Evolutionary conservation across 2,113 vertebrate genomes (phyloP).

Genomic region (Calyptomena viridis): DNA sequence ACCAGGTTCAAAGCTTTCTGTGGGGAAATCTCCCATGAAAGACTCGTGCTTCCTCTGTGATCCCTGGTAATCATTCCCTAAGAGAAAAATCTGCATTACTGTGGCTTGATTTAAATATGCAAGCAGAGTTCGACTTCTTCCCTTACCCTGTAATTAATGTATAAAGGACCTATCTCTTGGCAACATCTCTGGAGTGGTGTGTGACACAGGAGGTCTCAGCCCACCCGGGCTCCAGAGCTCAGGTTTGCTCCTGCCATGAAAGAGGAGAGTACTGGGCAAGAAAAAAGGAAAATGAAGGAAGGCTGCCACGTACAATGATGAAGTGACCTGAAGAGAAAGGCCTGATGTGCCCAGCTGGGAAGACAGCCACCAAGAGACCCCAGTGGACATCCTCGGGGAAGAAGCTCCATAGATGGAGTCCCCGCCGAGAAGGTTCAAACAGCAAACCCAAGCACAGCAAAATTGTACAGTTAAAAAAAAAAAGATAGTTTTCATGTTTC

Average conservation of each 20-base stretch:
- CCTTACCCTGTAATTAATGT: constrained; percentile 19
- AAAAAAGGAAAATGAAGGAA: background rate
- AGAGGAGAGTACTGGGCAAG: background rate
- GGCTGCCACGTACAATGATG: background rate
- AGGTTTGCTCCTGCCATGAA: background rate
- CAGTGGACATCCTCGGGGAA: constrained; percentile 8
- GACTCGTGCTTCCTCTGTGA: background rate
- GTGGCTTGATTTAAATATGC: constrained; percentile 25
- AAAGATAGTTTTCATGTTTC: constrained; percentile 56
- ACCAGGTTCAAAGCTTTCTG: background rate
- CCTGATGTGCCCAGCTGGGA: background rate
- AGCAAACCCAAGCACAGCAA: background rate
- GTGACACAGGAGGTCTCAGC: background rate
- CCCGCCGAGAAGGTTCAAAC: constrained; percentile 28
- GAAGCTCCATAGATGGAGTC: background rate
- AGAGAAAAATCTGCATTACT: constrained; percentile 12
- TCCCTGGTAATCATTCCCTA: background rate
- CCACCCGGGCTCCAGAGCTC: background rate
- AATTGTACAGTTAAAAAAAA: constrained; percentile 1
- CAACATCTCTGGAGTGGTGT: background rate
- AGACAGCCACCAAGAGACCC: background rate
- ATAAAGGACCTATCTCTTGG: background rate
- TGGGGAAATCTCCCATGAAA: background rate
- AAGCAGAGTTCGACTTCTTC: constrained; percentile 10
- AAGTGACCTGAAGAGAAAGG: constrained; percentile 10